A percentile compares a stretch with the other conserved stretches of the same genome.
Evolutionary conservation across 2,797 vertebrate species (phyloP).

Genomic region (Gouania willdenowi): DNA sequence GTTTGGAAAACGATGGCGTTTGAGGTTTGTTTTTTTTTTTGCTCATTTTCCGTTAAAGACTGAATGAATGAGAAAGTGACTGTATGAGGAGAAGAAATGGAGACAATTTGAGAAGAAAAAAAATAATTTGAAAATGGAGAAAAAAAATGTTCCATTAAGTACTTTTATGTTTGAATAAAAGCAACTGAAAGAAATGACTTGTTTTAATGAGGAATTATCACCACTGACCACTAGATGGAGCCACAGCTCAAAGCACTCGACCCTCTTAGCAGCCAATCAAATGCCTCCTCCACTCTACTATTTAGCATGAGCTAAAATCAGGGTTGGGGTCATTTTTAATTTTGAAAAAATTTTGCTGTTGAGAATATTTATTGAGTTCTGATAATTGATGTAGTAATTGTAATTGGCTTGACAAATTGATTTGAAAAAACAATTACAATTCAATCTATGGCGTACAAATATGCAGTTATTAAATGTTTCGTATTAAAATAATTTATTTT

Average conservation of each 20-base stretch:
- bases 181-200: conserved; percentile 48
- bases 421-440: too few species aligned
- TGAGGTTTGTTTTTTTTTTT: not conserved
- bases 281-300: too few species aligned
- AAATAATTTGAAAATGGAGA: conserved; percentile 45
- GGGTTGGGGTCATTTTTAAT: too few species aligned
- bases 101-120: conserved; percentile 14
- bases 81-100: conserved; percentile 1
- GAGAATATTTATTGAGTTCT: too few species aligned
- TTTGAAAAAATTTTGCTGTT: too few species aligned
- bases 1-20: conserved; percentile 15
- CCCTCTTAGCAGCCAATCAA: too few species aligned
- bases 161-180: conserved; percentile 70
- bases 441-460: too few species aligned
- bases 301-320: too few species aligned
- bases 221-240: conserved; percentile 20
- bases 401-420: too few species aligned
- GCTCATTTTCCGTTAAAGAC: conserved; percentile 31
- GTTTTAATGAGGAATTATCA: not conserved
- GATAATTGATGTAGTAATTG: too few species aligned
- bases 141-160: conserved; percentile 49
- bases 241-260: not conserved
- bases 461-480: too few species aligned
- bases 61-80: conserved; percentile 37
- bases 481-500: too few species aligned